These are phyloP conservation scores for Tragelaphus imberbis DNA, from an alignment of 2,113 vertebrate genomes.

Conservation along the genomic window DNA sequence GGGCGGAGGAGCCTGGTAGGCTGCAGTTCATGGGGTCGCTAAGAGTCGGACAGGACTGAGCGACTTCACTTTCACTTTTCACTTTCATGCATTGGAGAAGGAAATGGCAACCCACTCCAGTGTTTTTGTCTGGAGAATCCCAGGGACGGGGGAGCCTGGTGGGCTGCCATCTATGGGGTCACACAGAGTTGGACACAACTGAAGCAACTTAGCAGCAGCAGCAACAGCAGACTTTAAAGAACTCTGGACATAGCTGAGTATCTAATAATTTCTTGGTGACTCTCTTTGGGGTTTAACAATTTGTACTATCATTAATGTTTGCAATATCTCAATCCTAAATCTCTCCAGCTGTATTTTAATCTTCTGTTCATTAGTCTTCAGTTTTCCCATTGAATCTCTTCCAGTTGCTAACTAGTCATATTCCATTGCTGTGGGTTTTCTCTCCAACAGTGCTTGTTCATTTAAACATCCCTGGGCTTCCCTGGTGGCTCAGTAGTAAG, in stretches of 20 bases:
- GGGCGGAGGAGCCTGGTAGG: fast-evolving
- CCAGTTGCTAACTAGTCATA: slow-evolving; percentile 20
- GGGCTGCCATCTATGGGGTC: too few species aligned
- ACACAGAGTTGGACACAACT: too few species aligned
- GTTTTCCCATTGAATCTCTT: neutral
- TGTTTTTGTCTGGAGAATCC: too few species aligned
- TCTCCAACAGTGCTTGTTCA: neutral
- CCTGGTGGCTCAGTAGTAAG: neutral
- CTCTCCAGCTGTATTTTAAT: neutral
- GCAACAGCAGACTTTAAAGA: too few species aligned
- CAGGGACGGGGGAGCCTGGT: too few species aligned
- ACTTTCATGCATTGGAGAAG: too few species aligned
- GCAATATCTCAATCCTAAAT: neutral
- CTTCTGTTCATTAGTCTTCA: neutral
- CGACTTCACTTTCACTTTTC: too few species aligned
- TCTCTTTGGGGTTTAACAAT: neutral
- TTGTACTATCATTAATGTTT: neutral
- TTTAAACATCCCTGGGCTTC: neutral
- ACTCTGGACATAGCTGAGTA: neutral
- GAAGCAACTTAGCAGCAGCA: too few species aligned
- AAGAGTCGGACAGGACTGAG: too few species aligned
- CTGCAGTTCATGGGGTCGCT: too few species aligned
- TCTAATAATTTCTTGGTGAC: neutral
- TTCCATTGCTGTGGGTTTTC: neutral
- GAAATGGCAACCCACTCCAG: too few species aligned